A percentile compares a stretch with the other conserved stretches of the same genome.
These are phyloP conservation scores for Pseudomyrmex cubaensis DNA, from an alignment of 1,140 invertebrate genomes.

Conservation along the genomic window DNA sequence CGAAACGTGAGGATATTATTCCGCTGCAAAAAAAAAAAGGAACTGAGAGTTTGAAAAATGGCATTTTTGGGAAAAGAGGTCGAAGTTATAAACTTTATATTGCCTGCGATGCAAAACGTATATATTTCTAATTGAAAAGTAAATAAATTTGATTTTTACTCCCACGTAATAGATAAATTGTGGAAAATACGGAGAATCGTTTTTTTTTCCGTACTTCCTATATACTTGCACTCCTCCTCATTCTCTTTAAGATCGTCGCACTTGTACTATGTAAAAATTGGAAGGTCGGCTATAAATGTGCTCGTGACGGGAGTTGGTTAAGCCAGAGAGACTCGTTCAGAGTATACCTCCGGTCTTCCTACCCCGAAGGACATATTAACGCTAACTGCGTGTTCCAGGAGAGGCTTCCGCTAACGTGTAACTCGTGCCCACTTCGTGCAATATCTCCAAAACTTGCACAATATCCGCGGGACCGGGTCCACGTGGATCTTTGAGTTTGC, in stretches of 20 bases:
- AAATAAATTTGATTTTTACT: background rate
- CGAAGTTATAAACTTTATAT: background rate
- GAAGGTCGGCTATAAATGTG: background rate
- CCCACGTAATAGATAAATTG: background rate
- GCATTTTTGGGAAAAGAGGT: background rate
- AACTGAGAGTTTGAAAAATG: background rate
- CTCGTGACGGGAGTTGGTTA: background rate
- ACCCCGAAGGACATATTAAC: conserved; percentile 11
- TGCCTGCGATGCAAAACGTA: background rate
- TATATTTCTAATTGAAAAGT: background rate
- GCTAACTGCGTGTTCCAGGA: conserved; percentile 42
- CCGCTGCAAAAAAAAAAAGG: background rate
- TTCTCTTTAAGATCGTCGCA: background rate
- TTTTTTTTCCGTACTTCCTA: no score
- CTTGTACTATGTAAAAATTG: conserved; percentile 3
- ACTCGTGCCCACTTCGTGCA: conserved; percentile 44
- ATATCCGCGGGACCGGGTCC: conserved; percentile 48
- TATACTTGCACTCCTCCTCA: no score
- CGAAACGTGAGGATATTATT: conserved; percentile 35
- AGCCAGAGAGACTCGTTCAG: background rate
- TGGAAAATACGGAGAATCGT: no score
- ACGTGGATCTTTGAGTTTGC: conserved; percentile 62
- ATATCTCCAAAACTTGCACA: conserved; percentile 70
- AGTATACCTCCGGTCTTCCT: background rate
- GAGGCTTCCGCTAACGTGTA: conserved; percentile 29